Evolutionary conservation across 1,140 invertebrate species (phyloP), one percentile per base, ranked within the genome.

Genomic region (Hylaeus anthracinus): DNA sequence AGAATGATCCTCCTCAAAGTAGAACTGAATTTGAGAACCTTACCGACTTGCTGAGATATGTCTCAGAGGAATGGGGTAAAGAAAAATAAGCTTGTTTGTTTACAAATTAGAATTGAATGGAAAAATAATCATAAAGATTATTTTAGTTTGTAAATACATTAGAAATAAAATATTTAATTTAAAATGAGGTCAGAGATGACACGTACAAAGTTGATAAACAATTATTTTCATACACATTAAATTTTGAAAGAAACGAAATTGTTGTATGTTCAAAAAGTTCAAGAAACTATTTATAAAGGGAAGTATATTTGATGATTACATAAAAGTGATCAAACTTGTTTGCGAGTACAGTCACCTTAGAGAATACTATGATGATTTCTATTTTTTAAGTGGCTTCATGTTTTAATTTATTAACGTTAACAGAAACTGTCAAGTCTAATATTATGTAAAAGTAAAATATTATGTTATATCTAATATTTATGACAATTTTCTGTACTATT

Each of bases 11-110:
- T 63, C 96, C 97, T 12, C 95, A 96, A 89, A 97, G 97, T 80
- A 95, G 97, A 91, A 98, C 97, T 63, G 97, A 98, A 90, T 98
- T 98, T 88, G 95, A 95, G 85, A 96, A 96, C 81, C 91, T 98
- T 2, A 97, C 96, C 84, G 97, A 98, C 93, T 93, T 98, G 53
- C 92, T 98, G 80, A 96, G 94, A 88, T 98, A 98, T 92, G 88
- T 98, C 82, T 94, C 96, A 5, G 91, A 92, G 86, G 93, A 95
- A 37, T 94, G 94, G 93, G 91, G 90, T 45, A 93, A 91, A 61
- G 89, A 93, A 41, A 83, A 92, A 51, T 87, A 37, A 63, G 45
- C 10, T 81, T 56, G 10, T n/a, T 81, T 56, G 10, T 39, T 1
- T 48, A 69, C 26, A 45, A 71, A 15, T 43, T 37, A 39, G 3